Percentiles rank a stretch among this genome's conserved stretches.
Evolutionary conservation across 2,888 invertebrate species (phyloP).

Genomic region (Caprella mutica): DNA sequence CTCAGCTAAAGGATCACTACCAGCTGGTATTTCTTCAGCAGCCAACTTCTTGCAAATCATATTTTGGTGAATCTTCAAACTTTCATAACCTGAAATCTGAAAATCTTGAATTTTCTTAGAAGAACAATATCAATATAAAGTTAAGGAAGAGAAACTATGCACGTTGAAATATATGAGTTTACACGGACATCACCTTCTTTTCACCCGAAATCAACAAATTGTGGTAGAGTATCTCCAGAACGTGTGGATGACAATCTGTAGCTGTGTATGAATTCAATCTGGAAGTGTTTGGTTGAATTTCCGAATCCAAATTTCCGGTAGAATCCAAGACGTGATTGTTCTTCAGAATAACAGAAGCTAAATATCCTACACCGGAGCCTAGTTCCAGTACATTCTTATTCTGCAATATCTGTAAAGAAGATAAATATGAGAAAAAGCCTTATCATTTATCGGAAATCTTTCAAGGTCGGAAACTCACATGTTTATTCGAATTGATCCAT

Average conservation of each 20-base stretch:
- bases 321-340: no score
- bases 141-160: no score
- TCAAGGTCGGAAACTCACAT: not conserved
- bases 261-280: conserved; percentile 15
- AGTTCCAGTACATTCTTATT: conserved; percentile 26
- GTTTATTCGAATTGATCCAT: conserved; percentile 20
- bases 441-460: no score
- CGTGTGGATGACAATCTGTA: conserved; percentile 31
- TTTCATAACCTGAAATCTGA: no score
- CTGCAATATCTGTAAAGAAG: not conserved
- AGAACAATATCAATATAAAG: no score
- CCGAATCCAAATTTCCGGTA: not conserved
- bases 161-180: no score
- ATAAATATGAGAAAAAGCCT: no score
- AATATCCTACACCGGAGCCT: conserved; percentile 29
- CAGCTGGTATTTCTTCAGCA: no score
- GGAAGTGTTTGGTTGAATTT: not conserved
- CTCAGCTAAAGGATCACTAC: no score
- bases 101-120: no score
- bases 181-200: not conserved
- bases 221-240: conserved; percentile 25
- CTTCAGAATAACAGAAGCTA: conserved; percentile 15
- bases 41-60: no score
- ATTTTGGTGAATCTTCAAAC: no score
- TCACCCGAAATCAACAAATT: conserved; percentile 14